Conservation (phyloP, 2,888 invertebrate genomes). For the Quadroppia sp. region DNA sequence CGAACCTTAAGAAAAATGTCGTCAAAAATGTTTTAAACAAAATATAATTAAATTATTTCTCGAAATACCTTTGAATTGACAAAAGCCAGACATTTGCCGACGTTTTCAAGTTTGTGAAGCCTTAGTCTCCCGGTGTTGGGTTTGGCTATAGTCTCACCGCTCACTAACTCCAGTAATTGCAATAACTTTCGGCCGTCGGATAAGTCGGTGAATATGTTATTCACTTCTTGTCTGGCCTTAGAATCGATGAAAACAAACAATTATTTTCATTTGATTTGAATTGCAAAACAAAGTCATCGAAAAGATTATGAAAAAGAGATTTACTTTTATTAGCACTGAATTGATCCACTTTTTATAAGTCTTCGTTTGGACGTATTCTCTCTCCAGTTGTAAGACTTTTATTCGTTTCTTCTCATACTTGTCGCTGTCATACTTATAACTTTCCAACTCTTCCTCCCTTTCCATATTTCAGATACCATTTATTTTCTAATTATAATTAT, state of each 20-base stretch:
- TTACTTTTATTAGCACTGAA: slow-evolving; percentile 86
- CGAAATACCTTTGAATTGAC: slow-evolving; percentile 77
- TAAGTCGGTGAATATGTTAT: slow-evolving; percentile 92
- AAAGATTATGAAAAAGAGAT: slow-evolving; percentile 51
- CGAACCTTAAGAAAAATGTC: too few relatives aligned
- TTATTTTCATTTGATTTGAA: too few relatives aligned
- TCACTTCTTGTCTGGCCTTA: slow-evolving; percentile 64
- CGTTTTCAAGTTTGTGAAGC: slow-evolving; percentile 98
- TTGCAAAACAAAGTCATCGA: not conserved
- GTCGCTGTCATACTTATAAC: slow-evolving; percentile 31
- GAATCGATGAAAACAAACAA: not conserved
- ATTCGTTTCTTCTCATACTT: slow-evolving; percentile 92
- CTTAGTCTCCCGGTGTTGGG: slow-evolving; percentile 94
- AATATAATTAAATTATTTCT: not conserved
- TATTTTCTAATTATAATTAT: not conserved
- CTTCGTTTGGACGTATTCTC: slow-evolving; percentile 97
- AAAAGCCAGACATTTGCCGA: slow-evolving; percentile 94
- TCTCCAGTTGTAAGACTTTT: slow-evolving; percentile 92
- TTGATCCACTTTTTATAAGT: slow-evolving; percentile 99
- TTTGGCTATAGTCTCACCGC: slow-evolving; percentile 92
- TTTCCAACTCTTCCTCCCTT: not conserved
- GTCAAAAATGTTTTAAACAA: not conserved
- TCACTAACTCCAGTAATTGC: slow-evolving; percentile 94
- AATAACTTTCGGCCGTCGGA: slow-evolving; percentile 88
- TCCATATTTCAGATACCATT: not conserved